Conservation (phyloP, 1,140 invertebrate species). For the Mycetomoellerius zeteki region DNA sequence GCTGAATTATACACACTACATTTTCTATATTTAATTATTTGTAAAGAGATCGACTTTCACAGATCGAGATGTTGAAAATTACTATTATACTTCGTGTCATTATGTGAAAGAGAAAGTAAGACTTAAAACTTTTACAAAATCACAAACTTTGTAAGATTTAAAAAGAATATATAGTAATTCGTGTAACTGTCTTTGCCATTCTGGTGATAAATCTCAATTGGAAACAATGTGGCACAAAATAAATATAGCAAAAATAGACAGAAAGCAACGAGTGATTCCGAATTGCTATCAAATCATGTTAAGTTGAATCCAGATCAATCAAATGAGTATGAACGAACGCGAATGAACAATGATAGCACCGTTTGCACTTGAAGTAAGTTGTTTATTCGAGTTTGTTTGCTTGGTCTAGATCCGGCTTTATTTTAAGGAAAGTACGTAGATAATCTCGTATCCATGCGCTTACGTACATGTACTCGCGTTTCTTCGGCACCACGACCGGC, state of each 20-base stretch:
- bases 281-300: background rate
- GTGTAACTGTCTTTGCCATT: background rate
- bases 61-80: background rate
- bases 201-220: slow-evolving; percentile 28
- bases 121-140: slow-evolving; percentile 27
- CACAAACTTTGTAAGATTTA: background rate
- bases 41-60: background rate
- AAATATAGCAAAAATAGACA: background rate
- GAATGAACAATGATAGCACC: background rate
- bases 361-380: slow-evolving; percentile 5
- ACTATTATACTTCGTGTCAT: background rate
- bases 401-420: background rate
- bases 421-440: slow-evolving; percentile 58
- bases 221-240: background rate
- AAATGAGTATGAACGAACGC: background rate
- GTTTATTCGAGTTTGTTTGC: background rate
- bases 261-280: slow-evolving; percentile 1
- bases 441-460: slow-evolving; percentile 40
- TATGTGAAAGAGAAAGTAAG: background rate
- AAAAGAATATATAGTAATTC: background rate
- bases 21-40: slow-evolving; percentile 17
- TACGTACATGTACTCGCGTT: slow-evolving; percentile 51
- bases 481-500: slow-evolving; percentile 81
- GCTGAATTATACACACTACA: background rate
- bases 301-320: background rate